phyloP scores from a whole-genome alignment of 2,797 vertebrate genomes.

The Gymnoscopelus braueri region DNA sequence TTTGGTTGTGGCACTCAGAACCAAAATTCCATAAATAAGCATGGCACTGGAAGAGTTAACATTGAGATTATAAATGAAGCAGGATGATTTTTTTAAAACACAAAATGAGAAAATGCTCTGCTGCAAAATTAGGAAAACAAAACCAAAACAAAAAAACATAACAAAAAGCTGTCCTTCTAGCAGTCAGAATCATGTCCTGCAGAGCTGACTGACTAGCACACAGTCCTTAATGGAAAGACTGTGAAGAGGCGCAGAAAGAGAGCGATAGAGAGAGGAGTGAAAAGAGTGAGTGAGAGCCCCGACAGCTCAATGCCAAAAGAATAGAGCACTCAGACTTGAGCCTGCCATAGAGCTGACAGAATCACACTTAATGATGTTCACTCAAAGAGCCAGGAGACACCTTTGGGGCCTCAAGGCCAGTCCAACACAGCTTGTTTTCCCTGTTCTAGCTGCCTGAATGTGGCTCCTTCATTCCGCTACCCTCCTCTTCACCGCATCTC shows the following conservation, averaged over 20 bases:
- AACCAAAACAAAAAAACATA: too few species aligned
- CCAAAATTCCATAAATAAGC: too few species aligned
- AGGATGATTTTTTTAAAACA: too few species aligned
- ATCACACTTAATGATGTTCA: constrained; percentile 78
- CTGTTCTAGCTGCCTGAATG: constrained; percentile 22
- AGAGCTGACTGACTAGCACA: constrained; percentile 18
- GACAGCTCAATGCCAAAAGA: constrained; percentile 74
- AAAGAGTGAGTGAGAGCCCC: constrained; percentile 60
- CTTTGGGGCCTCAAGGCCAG: constrained; percentile 59
- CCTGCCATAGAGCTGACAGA: constrained; percentile 75
- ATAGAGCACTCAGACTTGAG: constrained; percentile 67
- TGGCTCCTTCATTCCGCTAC: constrained; percentile 3
- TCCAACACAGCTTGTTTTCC: constrained; percentile 42
- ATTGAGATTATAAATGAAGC: too few species aligned
- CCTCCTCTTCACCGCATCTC: not conserved
- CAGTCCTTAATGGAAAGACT: constrained; percentile 25
- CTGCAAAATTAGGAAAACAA: too few species aligned
- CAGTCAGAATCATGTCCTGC: not conserved
- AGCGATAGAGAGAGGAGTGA: constrained; percentile 34
- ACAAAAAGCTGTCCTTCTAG: constrained; percentile 8
- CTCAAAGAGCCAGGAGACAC: constrained; percentile 67
- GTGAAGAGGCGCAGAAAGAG: constrained; percentile 16
- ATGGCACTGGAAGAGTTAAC: too few species aligned
- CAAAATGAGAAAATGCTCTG: too few species aligned
- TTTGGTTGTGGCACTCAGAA: too few species aligned